Percentiles rank a stretch among this genome's conserved stretches.
phyloP scores from a whole-genome alignment of 2,888 invertebrate genomes.

The Nudaria mundana region DNA sequence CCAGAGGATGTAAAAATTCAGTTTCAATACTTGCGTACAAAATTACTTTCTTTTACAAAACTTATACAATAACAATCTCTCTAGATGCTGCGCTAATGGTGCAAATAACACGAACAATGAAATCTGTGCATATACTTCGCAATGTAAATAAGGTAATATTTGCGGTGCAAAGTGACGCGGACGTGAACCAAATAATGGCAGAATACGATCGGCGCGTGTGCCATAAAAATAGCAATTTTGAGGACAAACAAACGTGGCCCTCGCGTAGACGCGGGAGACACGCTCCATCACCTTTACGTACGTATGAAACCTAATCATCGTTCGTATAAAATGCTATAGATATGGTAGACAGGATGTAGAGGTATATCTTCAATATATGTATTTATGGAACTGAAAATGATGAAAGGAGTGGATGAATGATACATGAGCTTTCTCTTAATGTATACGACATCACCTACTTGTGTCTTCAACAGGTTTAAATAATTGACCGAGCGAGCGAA shows the following conservation, averaged over 20 bases:
- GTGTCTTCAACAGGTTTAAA: too few species aligned
- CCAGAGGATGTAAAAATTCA: too few species aligned
- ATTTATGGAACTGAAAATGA: too few species aligned
- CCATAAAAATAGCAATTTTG: conserved; percentile 63
- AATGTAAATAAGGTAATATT: conserved; percentile 25
- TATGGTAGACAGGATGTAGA: background rate
- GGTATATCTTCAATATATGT: conserved; percentile 4
- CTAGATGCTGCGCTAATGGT: background rate
- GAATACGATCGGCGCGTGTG: conserved; percentile 43
- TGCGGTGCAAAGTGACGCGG: conserved; percentile 32
- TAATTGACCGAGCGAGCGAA: too few species aligned
- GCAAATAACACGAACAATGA: conserved; percentile 17
- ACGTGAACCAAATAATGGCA: conserved; percentile 41
- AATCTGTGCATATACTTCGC: conserved; percentile 8
- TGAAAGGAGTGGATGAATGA: too few species aligned
- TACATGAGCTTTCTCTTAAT: too few species aligned
- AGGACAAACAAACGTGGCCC: conserved; percentile 51
- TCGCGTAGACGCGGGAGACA: conserved; percentile 38
- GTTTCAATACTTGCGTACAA: too few species aligned
- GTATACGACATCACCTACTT: too few species aligned
- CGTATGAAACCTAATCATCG: conserved; percentile 51
- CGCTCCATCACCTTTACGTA: conserved; percentile 50
- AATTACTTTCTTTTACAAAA: conserved; percentile 1
- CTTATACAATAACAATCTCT: background rate
- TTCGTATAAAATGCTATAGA: conserved; percentile 28